Conservation (phyloP, 2,797 vertebrate genomes). For the Acridotheres tristis region DNA sequence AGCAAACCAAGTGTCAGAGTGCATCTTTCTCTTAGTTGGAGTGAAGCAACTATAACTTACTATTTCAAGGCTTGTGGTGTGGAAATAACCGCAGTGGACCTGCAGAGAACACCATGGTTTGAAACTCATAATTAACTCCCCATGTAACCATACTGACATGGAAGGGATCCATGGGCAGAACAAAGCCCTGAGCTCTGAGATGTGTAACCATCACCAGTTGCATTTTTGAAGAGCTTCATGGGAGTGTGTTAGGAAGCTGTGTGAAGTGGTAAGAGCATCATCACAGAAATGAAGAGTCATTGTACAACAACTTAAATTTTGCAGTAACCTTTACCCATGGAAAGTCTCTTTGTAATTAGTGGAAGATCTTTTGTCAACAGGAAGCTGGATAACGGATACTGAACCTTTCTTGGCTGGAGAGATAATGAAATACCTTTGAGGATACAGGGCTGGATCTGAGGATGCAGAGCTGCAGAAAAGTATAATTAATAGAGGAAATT, state of each 20-base stretch:
- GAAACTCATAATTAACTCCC: not conserved
- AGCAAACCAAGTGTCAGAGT: slow-evolving; percentile 17
- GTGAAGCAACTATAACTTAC: not conserved
- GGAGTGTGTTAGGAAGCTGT: not conserved
- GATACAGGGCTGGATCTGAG: not conserved
- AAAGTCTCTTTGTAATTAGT: not conserved
- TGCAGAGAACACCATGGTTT: not conserved
- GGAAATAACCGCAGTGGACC: not conserved
- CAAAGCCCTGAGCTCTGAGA: not conserved
- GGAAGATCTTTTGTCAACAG: not conserved
- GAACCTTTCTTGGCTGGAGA: not conserved
- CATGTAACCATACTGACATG: not conserved
- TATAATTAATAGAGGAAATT: slow-evolving; percentile 11
- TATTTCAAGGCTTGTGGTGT: not conserved
- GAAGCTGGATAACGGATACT: not conserved
- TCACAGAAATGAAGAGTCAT: not conserved
- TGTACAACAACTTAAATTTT: not conserved
- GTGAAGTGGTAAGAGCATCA: not conserved
- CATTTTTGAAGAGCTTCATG: not conserved
- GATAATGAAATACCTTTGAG: not conserved
- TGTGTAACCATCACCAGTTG: not conserved
- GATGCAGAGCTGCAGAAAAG: not conserved
- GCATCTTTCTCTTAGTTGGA: not conserved
- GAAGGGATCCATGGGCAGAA: not conserved
- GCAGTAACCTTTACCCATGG: not conserved